Evolutionary conservation across 2,113 vertebrate species (phyloP).

Genomic region (Cromileptes altivelis): DNA sequence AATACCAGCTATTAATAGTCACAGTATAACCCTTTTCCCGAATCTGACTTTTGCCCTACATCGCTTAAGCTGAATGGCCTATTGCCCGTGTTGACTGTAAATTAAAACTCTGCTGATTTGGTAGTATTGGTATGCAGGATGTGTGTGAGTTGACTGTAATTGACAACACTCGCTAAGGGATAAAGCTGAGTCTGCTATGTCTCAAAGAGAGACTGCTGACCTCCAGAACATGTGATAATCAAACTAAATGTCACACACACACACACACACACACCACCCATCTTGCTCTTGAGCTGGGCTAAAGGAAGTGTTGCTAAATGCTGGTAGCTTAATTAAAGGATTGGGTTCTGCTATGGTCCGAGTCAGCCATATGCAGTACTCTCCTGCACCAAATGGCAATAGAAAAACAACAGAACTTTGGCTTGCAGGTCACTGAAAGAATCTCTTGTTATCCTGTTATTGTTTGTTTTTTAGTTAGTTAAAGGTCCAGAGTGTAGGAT

Average conservation of each 20-base stretch:
- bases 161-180: conserved; percentile 20
- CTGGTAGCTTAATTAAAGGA: background rate
- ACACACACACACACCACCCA: background rate
- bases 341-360: background rate
- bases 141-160: conserved; percentile 25
- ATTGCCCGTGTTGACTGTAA: conserved; percentile 67
- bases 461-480: background rate
- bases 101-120: conserved; percentile 62
- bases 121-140: conserved; percentile 32
- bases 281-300: no score
- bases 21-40: background rate
- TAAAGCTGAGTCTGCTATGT: conserved; percentile 43
- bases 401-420: background rate
- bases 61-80: conserved; percentile 11
- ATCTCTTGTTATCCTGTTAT: background rate
- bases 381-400: background rate
- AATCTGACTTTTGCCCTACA: conserved; percentile 1
- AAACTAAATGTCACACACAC: conserved; percentile 2
- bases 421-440: background rate
- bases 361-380: background rate
- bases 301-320: background rate
- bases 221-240: conserved; percentile 2
- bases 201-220: conserved; percentile 31
- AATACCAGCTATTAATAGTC: background rate
- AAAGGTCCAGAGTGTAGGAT: no score